A percentile compares a stretch with the other conserved stretches of the same genome.
phyloP scores from a whole-genome alignment of 2,797 vertebrate species.

The Podarcis lilfordi region DNA sequence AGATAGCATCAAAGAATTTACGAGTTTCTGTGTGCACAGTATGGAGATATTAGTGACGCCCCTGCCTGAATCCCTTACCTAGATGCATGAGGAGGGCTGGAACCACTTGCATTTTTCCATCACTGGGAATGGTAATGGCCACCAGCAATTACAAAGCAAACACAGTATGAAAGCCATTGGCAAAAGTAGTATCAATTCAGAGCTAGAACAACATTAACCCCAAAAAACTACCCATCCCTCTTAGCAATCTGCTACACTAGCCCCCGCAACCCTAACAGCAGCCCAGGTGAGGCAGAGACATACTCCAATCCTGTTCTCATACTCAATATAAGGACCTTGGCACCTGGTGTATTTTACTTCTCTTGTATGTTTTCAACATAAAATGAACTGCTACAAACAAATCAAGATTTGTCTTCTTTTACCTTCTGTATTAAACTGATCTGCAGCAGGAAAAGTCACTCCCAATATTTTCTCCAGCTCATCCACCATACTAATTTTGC shows the following conservation, averaged over 20 bases:
- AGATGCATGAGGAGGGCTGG: not conserved
- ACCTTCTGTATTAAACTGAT: conserved; percentile 82
- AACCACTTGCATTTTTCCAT: not conserved
- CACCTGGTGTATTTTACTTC: not conserved
- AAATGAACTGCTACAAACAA: not conserved
- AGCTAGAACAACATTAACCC: not conserved
- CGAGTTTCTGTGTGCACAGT: conserved; percentile 85
- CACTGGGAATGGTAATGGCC: not conserved
- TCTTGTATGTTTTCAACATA: not conserved
- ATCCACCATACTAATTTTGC: conserved; percentile 88
- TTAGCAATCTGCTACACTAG: not conserved
- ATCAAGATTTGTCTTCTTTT: conserved; percentile 12
- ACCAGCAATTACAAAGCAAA: not conserved
- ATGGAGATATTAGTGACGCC: conserved; percentile 38
- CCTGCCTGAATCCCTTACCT: not conserved
- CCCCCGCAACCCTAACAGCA: too few species aligned
- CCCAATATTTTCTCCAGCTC: conserved; percentile 91
- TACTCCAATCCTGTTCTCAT: not conserved
- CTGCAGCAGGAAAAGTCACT: conserved; percentile 87
- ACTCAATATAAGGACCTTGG: not conserved
- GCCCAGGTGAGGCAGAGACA: not conserved
- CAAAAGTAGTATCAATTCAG: not conserved
- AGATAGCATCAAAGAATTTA: conserved; percentile 91
- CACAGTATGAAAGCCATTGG: too few species aligned
- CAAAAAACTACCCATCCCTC: not conserved